Percentiles rank a stretch among this genome's conserved stretches.
phyloP scores from a whole-genome alignment of 1,140 invertebrate genomes.

The Pseudomyrmex sp. region DNA sequence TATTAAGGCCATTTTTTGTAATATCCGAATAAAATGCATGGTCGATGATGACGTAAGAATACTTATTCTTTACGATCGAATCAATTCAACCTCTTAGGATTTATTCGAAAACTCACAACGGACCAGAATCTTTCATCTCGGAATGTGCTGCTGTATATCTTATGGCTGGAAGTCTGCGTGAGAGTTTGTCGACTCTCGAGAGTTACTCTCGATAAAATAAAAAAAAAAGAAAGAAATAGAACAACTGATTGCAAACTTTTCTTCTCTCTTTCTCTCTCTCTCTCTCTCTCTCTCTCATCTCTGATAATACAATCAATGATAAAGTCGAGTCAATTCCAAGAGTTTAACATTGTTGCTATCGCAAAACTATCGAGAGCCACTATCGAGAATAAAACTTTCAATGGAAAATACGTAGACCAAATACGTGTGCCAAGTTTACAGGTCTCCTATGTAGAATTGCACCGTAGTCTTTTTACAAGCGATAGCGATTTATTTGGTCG shows the following conservation, averaged over 20 bases:
- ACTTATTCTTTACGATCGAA: conserved; percentile 50
- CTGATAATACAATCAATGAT: not conserved
- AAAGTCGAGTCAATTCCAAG: too few species aligned
- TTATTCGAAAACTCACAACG: not conserved
- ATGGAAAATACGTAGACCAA: not conserved
- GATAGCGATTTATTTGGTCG: not conserved
- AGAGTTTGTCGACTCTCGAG: not conserved
- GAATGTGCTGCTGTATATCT: conserved; percentile 8
- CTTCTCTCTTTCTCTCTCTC: too few species aligned
- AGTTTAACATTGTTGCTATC: not conserved
- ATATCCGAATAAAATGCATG: conserved; percentile 83
- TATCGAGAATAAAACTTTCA: conserved; percentile 21
- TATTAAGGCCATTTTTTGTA: conserved; percentile 79
- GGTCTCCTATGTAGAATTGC: not conserved
- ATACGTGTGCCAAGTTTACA: conserved; percentile 2
- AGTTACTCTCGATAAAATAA: conserved; percentile 1
- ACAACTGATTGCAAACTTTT: not conserved
- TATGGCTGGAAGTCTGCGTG: conserved; percentile 18
- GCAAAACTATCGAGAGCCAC: conserved; percentile 6
- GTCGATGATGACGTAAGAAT: conserved; percentile 67
- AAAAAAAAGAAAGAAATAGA: not conserved
- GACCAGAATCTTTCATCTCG: conserved; percentile 1
- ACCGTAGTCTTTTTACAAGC: not conserved
- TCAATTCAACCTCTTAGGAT: conserved; percentile 23
- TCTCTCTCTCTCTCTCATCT: not conserved